Evolutionary conservation across 2,113 vertebrate species (phyloP).

Genomic region (Ctenodactylus gundi): DNA sequence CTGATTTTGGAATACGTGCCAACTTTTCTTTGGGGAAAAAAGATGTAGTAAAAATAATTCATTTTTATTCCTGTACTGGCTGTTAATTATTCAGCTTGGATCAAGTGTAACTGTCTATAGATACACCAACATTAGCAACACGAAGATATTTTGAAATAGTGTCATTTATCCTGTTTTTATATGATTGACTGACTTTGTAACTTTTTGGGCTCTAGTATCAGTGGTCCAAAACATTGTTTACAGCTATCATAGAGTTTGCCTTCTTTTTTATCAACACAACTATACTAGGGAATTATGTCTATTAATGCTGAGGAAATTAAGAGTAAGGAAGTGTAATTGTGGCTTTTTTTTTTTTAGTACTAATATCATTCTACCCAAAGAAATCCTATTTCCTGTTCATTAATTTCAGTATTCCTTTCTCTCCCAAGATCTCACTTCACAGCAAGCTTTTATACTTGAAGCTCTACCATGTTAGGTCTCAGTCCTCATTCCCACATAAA

Average conservation of each 20-base stretch:
- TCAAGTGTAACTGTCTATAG: not conserved
- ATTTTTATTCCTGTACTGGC: not conserved
- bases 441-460: conserved; percentile 80
- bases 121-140: not conserved
- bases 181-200: not conserved
- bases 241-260: not conserved
- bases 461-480: conserved; percentile 79
- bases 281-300: conserved; percentile 33
- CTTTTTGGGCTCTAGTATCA: conserved; percentile 11
- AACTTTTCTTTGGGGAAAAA: not conserved
- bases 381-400: conserved; percentile 54
- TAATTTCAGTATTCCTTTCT: conserved; percentile 70
- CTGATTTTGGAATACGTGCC: not conserved
- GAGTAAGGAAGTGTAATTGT: conserved; percentile 27
- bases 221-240: conserved; percentile 12
- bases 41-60: not conserved
- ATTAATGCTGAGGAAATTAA: conserved; percentile 14
- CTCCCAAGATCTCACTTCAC: conserved; percentile 67
- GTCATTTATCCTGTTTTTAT: not conserved
- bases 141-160: conserved; percentile 37
- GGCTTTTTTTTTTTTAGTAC: conserved; percentile 39
- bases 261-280: not conserved
- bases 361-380: not conserved
- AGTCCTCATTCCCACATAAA: conserved; percentile 86
- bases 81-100: not conserved